These are phyloP conservation scores for Euzophera pinguis DNA, from an alignment of 2,888 invertebrate species.

Conservation along the genomic window DNA sequence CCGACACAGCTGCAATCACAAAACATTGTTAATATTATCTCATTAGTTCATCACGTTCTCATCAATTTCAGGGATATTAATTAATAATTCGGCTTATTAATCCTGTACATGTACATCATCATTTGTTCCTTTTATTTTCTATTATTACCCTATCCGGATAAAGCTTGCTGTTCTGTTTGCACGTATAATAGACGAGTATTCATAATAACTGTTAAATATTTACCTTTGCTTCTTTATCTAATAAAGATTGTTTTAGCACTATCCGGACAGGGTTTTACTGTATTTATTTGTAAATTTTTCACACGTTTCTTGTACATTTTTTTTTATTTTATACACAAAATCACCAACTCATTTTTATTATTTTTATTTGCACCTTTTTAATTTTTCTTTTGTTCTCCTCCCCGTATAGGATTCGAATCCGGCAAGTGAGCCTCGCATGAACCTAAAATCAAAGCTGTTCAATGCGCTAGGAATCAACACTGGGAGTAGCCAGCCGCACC, in stretches of 20 bases:
- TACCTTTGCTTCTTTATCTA: no score
- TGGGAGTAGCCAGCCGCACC: slow-evolving; percentile 69
- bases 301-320: slow-evolving; percentile 17
- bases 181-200: no score
- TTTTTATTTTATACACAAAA: slow-evolving; percentile 26
- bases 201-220: no score
- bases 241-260: no score
- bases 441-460: slow-evolving; percentile 92
- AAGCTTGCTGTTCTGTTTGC: no score
- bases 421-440: slow-evolving; percentile 86
- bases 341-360: slow-evolving; percentile 26
- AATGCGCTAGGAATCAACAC: slow-evolving; percentile 91
- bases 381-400: slow-evolving; percentile 48
- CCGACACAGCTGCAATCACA: slow-evolving; percentile 8
- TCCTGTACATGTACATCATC: not conserved
- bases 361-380: slow-evolving; percentile 44
- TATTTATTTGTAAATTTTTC: no score
- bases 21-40: slow-evolving; percentile 1
- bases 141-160: not conserved
- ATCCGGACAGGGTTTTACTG: no score
- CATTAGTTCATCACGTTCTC: not conserved
- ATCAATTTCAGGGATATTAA: not conserved
- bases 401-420: slow-evolving; percentile 82
- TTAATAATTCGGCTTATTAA: not conserved
- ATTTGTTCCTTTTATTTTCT: not conserved